Conservation (phyloP, 64 coral and sea anemone species). For the Exaiptasia diaphana region DNA sequence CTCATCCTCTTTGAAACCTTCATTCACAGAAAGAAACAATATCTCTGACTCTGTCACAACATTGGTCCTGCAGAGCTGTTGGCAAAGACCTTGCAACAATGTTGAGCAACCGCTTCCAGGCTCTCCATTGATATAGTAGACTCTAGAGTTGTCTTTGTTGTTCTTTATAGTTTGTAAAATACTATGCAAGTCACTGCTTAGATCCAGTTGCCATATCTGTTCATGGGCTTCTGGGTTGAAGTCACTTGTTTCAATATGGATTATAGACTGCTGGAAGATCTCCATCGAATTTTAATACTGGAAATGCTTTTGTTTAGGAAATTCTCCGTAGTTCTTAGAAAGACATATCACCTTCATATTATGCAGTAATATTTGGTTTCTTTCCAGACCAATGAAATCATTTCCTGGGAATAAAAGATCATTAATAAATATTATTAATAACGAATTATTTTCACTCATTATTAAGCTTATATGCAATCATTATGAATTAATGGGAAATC, state of each 20-base stretch:
- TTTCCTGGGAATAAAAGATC: no score
- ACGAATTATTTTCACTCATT: no score
- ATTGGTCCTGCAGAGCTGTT: not conserved
- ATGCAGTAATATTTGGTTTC: no score
- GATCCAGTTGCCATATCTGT: not conserved
- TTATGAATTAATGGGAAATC: no score
- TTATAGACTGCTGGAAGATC: no score
- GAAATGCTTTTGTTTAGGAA: no score
- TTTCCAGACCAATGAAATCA: no score
- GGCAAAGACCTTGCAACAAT: slow-evolving; percentile 39
- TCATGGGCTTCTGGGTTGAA: not conserved
- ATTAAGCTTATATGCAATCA: no score
- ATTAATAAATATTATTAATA: no score
- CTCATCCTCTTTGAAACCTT: not conserved
- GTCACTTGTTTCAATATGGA: not conserved
- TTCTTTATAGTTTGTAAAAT: not conserved
- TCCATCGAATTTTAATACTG: no score
- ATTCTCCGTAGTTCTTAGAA: no score
- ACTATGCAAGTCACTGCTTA: not conserved
- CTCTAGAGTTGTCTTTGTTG: not conserved
- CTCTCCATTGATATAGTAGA: slow-evolving; percentile 30
- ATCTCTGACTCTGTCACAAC: not conserved
- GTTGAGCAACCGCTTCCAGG: slow-evolving; percentile 69
- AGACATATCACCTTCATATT: no score
- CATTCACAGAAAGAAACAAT: slow-evolving; percentile 23